Conservation (phyloP, 2,113 vertebrate genomes). For the Oncorhynchus nerka region DNA sequence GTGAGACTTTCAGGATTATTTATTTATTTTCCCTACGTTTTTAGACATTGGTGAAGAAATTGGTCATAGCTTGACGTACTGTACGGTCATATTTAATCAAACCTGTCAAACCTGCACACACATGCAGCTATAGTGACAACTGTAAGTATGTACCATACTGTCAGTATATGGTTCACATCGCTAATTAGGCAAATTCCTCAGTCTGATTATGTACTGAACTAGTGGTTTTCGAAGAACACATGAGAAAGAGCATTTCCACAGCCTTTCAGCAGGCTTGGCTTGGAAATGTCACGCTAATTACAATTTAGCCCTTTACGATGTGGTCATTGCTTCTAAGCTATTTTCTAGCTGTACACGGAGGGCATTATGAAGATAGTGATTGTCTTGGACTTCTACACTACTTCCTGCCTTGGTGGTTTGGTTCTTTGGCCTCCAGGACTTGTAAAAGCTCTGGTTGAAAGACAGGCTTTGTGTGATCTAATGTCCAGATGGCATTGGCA, state of each 20-base stretch:
- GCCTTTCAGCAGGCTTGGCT: constrained; percentile 2
- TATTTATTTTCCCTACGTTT: no score
- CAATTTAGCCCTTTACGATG: not conserved
- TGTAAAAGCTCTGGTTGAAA: not conserved
- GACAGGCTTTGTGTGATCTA: not conserved
- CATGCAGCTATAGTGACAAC: no score
- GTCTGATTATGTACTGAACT: not conserved
- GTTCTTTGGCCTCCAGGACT: not conserved
- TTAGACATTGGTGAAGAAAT: no score
- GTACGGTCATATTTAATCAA: no score
- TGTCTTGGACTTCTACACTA: not conserved
- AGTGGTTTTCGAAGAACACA: not conserved
- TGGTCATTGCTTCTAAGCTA: not conserved
- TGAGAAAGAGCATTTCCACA: not conserved
- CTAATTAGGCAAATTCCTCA: not conserved
- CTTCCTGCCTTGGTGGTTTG: not conserved
- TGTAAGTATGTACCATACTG: no score
- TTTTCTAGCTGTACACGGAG: not conserved
- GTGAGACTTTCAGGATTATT: no score
- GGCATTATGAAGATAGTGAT: not conserved
- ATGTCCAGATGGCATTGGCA: not conserved
- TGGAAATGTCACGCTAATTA: constrained; percentile 1
- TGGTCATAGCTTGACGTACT: no score
- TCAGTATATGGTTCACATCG: no score
- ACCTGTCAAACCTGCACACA: no score